Base-by-base conservation (phyloP, 2,888 invertebrate species). In the Dryocosmus kuriphilus region DNA sequence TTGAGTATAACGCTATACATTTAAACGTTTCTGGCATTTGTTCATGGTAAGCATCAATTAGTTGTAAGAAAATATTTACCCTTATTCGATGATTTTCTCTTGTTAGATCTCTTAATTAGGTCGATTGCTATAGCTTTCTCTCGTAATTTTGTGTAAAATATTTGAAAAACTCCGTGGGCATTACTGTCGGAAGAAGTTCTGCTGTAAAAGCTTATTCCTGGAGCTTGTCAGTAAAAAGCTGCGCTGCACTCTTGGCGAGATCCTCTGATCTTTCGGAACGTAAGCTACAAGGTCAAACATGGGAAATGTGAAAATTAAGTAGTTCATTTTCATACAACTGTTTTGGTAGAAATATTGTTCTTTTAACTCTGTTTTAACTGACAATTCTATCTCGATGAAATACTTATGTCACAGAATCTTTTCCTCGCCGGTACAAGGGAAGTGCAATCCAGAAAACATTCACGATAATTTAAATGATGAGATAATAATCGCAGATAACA, bases 41-140 rank as follows among this genome's bases (percentile, higher is more conserved):
- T 7, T 51, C 51, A 51, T 51, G n/a, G 51, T 19, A 51, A n/a
- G n/a, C 51, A 51, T 51, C 51, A 51, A n/a, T n/a, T n/a, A n/a
- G n/a, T n/a, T n/a, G n/a, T 51, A 51, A 51, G 51, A 51, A 51
- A 51, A 51, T 51, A 51, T 51, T 51, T 51, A 51, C n/a, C n/a
- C 1, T 19, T 51, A 51, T 51, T n/a, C 51, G 19, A 8, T 51
- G 51, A 51, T 51, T 51, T 51, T 51, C n/a, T 51, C 16, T 51
- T n/a, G 6, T n/a, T 51, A n/a, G 5, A 7, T 51, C 51, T n/a
- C 41, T 65, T 78, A 22, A 78, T 38, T 1, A 57, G 41, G 4
- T 35, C 62, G 41, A 80, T 80, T 6, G 77, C 77, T 61, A 77
- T 73, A 32, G 74, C 80, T 55, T 76, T 80, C 57, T 77, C 77